Evolutionary conservation across 2,888 invertebrate genomes (phyloP).

Genomic region (Conistra vaccinii): DNA sequence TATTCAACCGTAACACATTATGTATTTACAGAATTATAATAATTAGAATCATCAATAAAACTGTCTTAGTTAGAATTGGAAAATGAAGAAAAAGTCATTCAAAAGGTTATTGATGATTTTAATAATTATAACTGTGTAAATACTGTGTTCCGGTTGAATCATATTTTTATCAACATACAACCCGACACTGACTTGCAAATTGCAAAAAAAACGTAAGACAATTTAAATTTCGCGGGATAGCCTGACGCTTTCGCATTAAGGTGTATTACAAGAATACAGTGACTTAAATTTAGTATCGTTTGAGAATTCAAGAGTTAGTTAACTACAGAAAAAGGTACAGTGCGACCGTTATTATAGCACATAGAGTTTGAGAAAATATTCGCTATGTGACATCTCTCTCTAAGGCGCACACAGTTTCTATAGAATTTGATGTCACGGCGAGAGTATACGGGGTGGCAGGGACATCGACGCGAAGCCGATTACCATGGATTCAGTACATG

Average conservation of each 20-base stretch:
- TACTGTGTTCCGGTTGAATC: neutral
- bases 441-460: too few relatives aligned
- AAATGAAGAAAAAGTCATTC: neutral
- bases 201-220: neutral
- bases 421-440: too few relatives aligned
- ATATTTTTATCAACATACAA: neutral
- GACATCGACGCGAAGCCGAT: too few relatives aligned
- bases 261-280: neutral
- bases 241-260: neutral
- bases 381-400: neutral
- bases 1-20: neutral
- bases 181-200: neutral
- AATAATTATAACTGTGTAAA: neutral
- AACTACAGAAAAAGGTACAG: neutral
- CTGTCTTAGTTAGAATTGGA: neutral
- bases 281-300: neutral
- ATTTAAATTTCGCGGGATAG: neutral
- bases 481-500: too few relatives aligned
- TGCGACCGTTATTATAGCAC: neutral
- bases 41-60: neutral
- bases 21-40: neutral
- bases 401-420: neutral
- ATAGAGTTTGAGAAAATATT: neutral
- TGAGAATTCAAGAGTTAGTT: slow-evolving; percentile 3
- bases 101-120: neutral